These are phyloP conservation scores for Acanthosepion pharaonis DNA, from an alignment of 2,888 invertebrate species.

Conservation along the genomic window DNA sequence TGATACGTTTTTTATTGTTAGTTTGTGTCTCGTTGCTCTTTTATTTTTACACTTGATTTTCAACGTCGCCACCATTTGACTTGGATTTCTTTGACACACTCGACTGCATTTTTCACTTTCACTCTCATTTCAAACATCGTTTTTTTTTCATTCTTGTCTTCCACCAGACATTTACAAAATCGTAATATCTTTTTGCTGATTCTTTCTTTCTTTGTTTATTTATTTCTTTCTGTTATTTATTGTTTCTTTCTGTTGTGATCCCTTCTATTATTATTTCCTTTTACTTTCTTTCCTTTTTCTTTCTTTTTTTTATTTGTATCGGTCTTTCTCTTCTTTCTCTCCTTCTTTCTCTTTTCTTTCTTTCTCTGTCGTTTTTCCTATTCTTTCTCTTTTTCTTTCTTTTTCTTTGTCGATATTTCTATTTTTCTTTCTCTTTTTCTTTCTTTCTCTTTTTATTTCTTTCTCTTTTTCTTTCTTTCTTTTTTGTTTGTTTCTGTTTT, in stretches of 20 bases:
- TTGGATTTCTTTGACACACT: too few species aligned
- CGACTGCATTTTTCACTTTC: too few species aligned
- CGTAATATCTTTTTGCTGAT: not conserved
- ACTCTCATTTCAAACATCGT: too few species aligned
- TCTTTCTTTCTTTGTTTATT: not conserved
- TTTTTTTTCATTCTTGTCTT: not conserved
- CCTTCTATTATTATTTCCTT: not conserved
- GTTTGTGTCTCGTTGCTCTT: not conserved
- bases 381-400: not conserved
- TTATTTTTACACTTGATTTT: too few species aligned
- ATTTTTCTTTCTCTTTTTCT: too few species aligned
- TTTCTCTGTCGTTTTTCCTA: not conserved
- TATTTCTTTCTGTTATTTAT: not conserved
- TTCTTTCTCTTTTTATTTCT: too few species aligned
- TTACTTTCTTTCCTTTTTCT: not conserved
- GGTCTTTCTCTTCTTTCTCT: not conserved
- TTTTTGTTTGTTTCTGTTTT: too few species aligned
- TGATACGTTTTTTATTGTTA: not conserved
- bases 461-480: too few species aligned
- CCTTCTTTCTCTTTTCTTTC: not conserved
- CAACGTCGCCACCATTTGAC: too few species aligned
- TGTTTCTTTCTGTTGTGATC: too few species aligned
- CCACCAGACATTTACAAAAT: not conserved
- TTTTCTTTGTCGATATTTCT: not conserved
- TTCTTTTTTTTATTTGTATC: not conserved